Evolutionary conservation across 1,140 invertebrate species (phyloP).

Genomic region (Sesamia nonagrioides): DNA sequence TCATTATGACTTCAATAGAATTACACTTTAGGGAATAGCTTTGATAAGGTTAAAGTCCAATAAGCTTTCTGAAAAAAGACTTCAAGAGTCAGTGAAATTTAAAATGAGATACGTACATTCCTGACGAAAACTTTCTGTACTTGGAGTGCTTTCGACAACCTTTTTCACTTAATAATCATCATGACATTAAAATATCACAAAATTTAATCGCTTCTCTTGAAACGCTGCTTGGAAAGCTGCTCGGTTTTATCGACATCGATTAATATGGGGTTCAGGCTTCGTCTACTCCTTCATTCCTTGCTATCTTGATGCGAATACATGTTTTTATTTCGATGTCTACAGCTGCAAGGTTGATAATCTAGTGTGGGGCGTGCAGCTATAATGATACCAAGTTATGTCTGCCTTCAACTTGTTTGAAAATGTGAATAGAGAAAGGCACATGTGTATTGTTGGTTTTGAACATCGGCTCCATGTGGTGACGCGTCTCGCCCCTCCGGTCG

Average conservation of each 20-base stretch:
- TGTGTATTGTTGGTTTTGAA: slow-evolving; percentile 68
- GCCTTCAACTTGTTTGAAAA: slow-evolving; percentile 57
- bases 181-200: slow-evolving; percentile 17
- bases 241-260: slow-evolving; percentile 27
- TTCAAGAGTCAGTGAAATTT: neutral
- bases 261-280: slow-evolving; percentile 32
- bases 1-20: slow-evolving; percentile 57
- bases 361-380: slow-evolving; percentile 66
- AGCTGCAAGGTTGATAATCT: slow-evolving; percentile 71
- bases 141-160: neutral
- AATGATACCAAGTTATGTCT: slow-evolving; percentile 64
- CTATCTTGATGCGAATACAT: slow-evolving; percentile 61
- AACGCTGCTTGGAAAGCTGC: slow-evolving; percentile 26
- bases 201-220: slow-evolving; percentile 21
- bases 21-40: slow-evolving; percentile 47
- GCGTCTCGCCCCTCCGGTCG: slow-evolving; percentile 69
- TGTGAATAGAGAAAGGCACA: slow-evolving; percentile 63
- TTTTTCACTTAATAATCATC: slow-evolving; percentile 20
- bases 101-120: neutral
- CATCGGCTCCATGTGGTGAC: slow-evolving; percentile 61
- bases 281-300: slow-evolving; percentile 40
- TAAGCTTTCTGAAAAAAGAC: neutral
- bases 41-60: slow-evolving; percentile 39
- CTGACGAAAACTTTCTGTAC: neutral
- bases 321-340: slow-evolving; percentile 64